Conservation (phyloP, 2,797 vertebrate genomes). For the Hybognathus amarus region DNA sequence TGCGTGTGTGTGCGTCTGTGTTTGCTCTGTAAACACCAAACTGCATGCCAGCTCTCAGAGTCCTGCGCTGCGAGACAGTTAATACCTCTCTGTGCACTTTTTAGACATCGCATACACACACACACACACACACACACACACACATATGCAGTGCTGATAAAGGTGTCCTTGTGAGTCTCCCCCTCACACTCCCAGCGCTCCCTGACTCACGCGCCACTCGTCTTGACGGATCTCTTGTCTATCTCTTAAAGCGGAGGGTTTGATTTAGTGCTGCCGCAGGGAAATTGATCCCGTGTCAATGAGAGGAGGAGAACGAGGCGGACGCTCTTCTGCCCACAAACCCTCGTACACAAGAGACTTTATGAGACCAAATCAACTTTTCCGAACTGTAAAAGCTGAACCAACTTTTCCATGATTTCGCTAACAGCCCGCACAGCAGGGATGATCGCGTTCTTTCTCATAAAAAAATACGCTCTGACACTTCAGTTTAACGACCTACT, state of each 20-base stretch:
- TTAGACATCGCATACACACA: background rate
- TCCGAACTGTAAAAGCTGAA: slow-evolving; percentile 37
- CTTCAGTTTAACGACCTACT: background rate
- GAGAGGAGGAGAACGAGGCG: slow-evolving; percentile 8
- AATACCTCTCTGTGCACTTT: slow-evolving; percentile 19
- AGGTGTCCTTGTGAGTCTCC: slow-evolving; percentile 34
- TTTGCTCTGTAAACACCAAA: slow-evolving; percentile 48
- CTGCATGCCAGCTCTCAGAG: slow-evolving; percentile 29
- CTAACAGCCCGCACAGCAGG: slow-evolving; percentile 7
- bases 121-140: background rate
- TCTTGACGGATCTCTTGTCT: slow-evolving; percentile 34
- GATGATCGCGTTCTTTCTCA: background rate
- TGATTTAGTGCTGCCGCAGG: slow-evolving; percentile 40
- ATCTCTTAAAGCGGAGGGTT: slow-evolving; percentile 17
- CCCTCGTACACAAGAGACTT: slow-evolving; percentile 3
- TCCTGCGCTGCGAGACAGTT: slow-evolving; percentile 16
- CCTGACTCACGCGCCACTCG: background rate
- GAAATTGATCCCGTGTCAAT: slow-evolving; percentile 39
- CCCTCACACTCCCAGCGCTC: background rate
- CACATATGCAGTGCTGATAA: slow-evolving; percentile 3
- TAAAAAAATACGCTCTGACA: background rate
- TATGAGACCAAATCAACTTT: slow-evolving; percentile 42
- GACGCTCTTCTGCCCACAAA: background rate
- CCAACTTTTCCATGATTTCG: slow-evolving; percentile 46
- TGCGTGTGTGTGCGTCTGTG: slow-evolving; percentile 24